A percentile compares a stretch with the other conserved stretches of the same genome.
These are phyloP conservation scores for Dascillus cervinus DNA, from an alignment of 2,888 invertebrate genomes.

Conservation along the genomic window DNA sequence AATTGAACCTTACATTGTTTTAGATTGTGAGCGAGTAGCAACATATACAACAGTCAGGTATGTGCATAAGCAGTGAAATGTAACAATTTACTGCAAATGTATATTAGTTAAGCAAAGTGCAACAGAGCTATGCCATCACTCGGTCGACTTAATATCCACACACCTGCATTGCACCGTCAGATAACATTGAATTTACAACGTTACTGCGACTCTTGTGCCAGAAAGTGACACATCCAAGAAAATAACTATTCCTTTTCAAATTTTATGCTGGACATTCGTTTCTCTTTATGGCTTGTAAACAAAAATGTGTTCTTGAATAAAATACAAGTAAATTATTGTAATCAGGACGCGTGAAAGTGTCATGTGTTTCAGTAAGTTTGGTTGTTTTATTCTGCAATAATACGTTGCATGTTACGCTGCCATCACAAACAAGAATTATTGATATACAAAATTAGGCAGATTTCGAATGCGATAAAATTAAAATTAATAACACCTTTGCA, in stretches of 20 bases:
- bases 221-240: not conserved
- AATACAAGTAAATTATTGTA: constrained; percentile 8
- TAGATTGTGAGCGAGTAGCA: no score
- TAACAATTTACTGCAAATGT: no score
- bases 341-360: constrained; percentile 15
- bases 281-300: no score
- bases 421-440: constrained; percentile 11
- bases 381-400: no score
- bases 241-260: not conserved
- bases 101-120: constrained; percentile 9
- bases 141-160: constrained; percentile 15
- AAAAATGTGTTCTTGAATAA: not conserved
- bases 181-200: constrained; percentile 15
- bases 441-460: constrained; percentile 10
- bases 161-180: constrained; percentile 13
- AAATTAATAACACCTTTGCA: constrained; percentile 15
- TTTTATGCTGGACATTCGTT: no score
- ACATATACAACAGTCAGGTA: no score
- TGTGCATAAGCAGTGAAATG: no score
- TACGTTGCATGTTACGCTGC: constrained; percentile 10
- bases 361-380: constrained; percentile 13
- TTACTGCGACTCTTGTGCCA: constrained; percentile 1
- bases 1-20: no score
- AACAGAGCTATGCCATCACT: constrained; percentile 11
- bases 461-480: constrained; percentile 10